phyloP scores from a whole-genome alignment of 2,888 invertebrate species.

The Ochropacha duplaris region DNA sequence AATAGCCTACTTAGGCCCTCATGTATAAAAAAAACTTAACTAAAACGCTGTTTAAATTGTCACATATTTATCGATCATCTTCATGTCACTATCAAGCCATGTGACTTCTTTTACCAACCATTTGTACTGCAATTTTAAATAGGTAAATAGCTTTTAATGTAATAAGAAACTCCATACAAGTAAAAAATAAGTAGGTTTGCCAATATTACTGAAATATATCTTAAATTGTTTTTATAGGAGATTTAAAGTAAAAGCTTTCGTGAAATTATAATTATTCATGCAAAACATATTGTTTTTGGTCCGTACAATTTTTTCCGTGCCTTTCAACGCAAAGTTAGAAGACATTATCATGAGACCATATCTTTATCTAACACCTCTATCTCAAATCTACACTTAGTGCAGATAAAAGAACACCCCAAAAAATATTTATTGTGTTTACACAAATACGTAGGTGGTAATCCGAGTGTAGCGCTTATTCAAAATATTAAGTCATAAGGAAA shows the following conservation, averaged over 20 bases:
- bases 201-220: background rate
- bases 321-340: conserved; percentile 23
- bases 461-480: conserved; percentile 59
- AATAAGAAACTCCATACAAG: too few species aligned
- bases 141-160: too few species aligned
- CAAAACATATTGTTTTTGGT: background rate
- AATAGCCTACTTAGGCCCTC: too few species aligned
- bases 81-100: too few species aligned
- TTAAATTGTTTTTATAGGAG: background rate
- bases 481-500: conserved; percentile 57
- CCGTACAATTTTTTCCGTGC: conserved; percentile 28
- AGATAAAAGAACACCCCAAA: conserved; percentile 65
- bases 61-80: too few species aligned
- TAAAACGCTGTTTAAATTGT: too few species aligned
- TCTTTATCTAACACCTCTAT: conserved; percentile 52
- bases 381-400: conserved; percentile 49
- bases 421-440: conserved; percentile 81
- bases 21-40: too few species aligned
- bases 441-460: conserved; percentile 82
- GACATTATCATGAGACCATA: conserved; percentile 41
- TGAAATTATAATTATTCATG: background rate
- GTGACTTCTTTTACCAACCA: too few species aligned
- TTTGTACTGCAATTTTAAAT: too few species aligned
- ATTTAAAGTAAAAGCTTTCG: background rate
- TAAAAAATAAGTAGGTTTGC: background rate